These are phyloP conservation scores for Pipa parva DNA, from an alignment of 2,113 vertebrate genomes.

Conservation along the genomic window DNA sequence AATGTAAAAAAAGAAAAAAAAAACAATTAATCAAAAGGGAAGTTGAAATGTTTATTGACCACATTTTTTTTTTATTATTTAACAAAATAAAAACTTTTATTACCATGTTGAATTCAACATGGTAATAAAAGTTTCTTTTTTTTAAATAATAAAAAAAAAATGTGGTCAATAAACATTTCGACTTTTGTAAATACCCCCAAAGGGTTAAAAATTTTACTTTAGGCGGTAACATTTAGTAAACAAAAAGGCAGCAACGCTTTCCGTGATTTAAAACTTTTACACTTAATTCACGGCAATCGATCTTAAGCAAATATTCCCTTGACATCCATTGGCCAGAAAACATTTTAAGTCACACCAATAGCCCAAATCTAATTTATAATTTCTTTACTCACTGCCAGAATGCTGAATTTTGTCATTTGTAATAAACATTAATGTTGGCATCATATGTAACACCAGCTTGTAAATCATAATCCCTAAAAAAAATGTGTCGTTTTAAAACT, in stretches of 20 bases:
- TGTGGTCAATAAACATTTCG: too few relatives aligned
- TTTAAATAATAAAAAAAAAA: too few relatives aligned
- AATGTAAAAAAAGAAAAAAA: too few relatives aligned
- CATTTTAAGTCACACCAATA: slow-evolving; percentile 7
- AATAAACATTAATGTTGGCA: slow-evolving; percentile 34
- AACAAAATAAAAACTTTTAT: too few relatives aligned
- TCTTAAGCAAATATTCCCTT: slow-evolving; percentile 28
- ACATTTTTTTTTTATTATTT: too few relatives aligned
- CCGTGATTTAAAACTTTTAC: slow-evolving; percentile 15
- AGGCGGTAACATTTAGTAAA: not conserved
- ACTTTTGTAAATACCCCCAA: too few relatives aligned
- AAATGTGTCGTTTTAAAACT: slow-evolving; percentile 24
- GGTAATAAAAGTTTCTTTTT: too few relatives aligned
- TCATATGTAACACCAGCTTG: slow-evolving; percentile 25
- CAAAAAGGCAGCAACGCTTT: not conserved
- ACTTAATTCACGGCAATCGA: slow-evolving; percentile 20
- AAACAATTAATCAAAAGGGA: too few relatives aligned
- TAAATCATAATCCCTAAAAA: slow-evolving; percentile 36
- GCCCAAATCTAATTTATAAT: slow-evolving; percentile 18
- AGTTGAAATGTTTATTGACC: too few relatives aligned
- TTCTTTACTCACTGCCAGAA: slow-evolving; percentile 15
- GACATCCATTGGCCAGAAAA: not conserved
- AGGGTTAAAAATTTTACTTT: too few relatives aligned
- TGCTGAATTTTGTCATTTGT: slow-evolving; percentile 25
- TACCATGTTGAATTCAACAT: too few relatives aligned